A percentile compares a stretch with the other conserved stretches of the same genome.
Evolutionary conservation across 2,888 invertebrate species (phyloP).

Genomic region (Zaprionus lineosus): DNA sequence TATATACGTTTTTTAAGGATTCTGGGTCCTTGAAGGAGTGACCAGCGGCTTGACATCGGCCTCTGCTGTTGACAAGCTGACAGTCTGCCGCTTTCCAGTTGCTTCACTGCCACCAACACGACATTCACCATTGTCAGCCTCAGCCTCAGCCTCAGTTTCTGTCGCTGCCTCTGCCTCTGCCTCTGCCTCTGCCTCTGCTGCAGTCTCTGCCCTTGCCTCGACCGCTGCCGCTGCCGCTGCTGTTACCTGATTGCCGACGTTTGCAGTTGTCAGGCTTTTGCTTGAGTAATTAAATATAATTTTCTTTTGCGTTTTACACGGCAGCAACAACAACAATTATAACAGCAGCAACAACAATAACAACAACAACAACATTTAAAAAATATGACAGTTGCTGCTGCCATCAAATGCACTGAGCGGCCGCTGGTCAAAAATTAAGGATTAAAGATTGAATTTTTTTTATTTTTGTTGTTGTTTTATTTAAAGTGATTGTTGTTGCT

Average conservation of each 20-base stretch:
- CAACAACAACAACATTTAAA: conserved; percentile 9
- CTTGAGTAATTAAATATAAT: conserved; percentile 81
- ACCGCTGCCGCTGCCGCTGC: not conserved
- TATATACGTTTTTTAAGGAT: too few species aligned
- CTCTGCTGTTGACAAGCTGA: conserved; percentile 72
- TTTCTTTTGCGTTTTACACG: conserved; percentile 72
- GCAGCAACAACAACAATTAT: conserved; percentile 27
- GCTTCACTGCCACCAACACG: not conserved
- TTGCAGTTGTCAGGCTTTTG: conserved; percentile 79
- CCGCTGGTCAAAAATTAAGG: not conserved
- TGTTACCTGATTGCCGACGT: conserved; percentile 49
- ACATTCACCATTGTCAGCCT: too few species aligned
- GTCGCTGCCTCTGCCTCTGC: not conserved
- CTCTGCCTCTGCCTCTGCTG: not conserved
- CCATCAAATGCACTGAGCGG: conserved; percentile 49
- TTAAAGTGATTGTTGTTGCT: conserved; percentile 23
- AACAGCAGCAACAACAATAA: conserved; percentile 23
- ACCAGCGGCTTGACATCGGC: conserved; percentile 46
- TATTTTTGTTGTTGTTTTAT: too few species aligned
- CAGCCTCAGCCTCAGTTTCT: not conserved
- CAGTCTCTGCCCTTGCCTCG: not conserved
- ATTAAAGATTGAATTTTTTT: too few species aligned
- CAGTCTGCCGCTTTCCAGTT: conserved; percentile 45
- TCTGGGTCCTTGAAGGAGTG: conserved; percentile 25
- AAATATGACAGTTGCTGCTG: conserved; percentile 42